Base-by-base conservation (phyloP, 2,888 invertebrate genomes). In the Cantharis rufa region DNA sequence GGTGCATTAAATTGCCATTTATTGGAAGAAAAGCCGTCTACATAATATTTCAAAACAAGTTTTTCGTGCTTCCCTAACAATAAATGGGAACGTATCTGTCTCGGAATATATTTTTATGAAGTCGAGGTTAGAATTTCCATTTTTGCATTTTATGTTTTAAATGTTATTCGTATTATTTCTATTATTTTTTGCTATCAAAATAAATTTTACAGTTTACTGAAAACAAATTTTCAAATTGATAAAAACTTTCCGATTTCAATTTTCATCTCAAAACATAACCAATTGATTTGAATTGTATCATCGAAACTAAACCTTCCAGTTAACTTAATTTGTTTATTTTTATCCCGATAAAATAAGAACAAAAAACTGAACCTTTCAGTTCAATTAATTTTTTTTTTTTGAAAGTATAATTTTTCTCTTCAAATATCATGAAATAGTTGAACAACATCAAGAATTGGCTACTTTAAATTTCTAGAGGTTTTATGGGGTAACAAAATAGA, bases 401-500 rank as follows among this genome's bases (percentile, higher is more conserved):
- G 28, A 13, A 13, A 4, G 32, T 11, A 32, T 32, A 32, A 32
- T 13, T 32, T n/a, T 48, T 48, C n/a, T n/a, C 48, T 48, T n/a
- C 48, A n/a, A n/a, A 48, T 48, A 48, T 48, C 48, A n/a, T 48
- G 13, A 48, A 48, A 48, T n/a, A 48, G n/a, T 48, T 48, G 13
- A 48, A n/a, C 2, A 48, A 48, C 48, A n/a, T 48, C 48, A 48
- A 48, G 48, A 48, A 48, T 48, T 48, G 48, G 48, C 48, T 48
- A 48, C 48, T 48, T 48, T 48, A 48, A 74, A 68, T 77, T 77
- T 74, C 71, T 61, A 69, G 15, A 63, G 28, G 66, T 70, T 78
- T 78, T 78, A 75, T 78, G 63, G 70, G 21, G 72, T 68, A 78
- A 78, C 75, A 79, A 77, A 80, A 78, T 80, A 78, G 79, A 79